Evolutionary conservation across 2,113 vertebrate species (phyloP).

Genomic region (Sinocyclocheilus rhinocerous): DNA sequence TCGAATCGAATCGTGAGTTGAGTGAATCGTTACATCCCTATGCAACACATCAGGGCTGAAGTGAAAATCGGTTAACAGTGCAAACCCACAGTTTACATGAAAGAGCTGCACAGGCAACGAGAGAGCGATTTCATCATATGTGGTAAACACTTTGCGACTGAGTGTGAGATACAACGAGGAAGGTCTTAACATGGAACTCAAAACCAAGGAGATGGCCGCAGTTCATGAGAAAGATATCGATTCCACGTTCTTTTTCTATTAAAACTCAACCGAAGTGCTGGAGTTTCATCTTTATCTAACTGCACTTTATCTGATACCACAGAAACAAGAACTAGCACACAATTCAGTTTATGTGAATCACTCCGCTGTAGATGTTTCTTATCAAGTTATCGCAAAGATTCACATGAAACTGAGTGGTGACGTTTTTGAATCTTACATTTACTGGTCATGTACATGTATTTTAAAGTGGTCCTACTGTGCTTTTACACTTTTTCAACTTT

Average conservation of each 20-base stretch:
- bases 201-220: constrained; percentile 8
- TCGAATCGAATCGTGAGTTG: no score
- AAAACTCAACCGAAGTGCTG: not conserved
- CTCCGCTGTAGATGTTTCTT: not conserved
- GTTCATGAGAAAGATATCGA: not conserved
- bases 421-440: not conserved
- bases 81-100: constrained; percentile 17
- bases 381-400: not conserved
- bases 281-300: not conserved
- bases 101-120: not conserved
- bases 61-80: constrained; percentile 8
- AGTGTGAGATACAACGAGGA: not conserved
- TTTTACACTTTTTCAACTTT: no score
- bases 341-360: not conserved
- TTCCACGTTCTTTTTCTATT: not conserved
- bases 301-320: constrained; percentile 24
- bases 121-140: constrained; percentile 4
- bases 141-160: not conserved
- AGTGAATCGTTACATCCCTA: no score
- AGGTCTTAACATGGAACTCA: constrained; percentile 27
- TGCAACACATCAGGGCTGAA: not conserved
- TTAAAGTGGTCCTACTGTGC: no score
- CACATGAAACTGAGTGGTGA: not conserved
- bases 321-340: not conserved
- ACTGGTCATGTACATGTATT: not conserved